Base-by-base conservation (phyloP, 2,888 invertebrate genomes). In the Lithophane leautieri region DNA sequence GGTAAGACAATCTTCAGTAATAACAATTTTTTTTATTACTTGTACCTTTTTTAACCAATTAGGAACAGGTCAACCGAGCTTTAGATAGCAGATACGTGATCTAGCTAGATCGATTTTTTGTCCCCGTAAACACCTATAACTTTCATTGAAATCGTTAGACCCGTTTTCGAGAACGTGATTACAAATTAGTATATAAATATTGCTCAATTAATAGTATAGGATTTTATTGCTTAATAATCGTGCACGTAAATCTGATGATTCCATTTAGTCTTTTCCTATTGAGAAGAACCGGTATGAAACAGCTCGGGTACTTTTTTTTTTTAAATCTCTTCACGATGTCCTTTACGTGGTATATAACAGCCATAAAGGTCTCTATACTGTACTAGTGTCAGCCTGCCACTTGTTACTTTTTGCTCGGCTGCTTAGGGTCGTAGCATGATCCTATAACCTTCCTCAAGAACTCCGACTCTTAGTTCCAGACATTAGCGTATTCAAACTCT, bases 1-100 rank as follows among this genome's bases (percentile, higher is more conserved):
- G 96, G 96, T 96, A 91, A 95, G 86, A 54, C 47, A 44, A 72
- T 60, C n/a, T 70, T 52, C 44, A 70, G 50, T 70, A 76, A 9
- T 50, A 50, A 52, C 8, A 1, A 34, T 2, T 34, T 60, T 11
- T 11, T 76, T 50, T 60, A n/a, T 22, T 25, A 58, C 34, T 28
- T 28, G 1, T n/a, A 63, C 16, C 16, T 22, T 28, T 34, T 71
- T 52, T 34, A 14, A 0, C 22, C 42, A 25, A 40, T 11, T 14
- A 7, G 34, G 2, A 28, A 28, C 34, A 34, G 34, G 2, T 34
- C 34, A 34, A 28, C 28, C 28, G n/a, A n/a, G n/a, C n/a, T n/a
- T n/a, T n/a, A n/a, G n/a, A n/a, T n/a, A n/a, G n/a, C 34, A 34
- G 34, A 6, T 34, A 6, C 6, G 34, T 6, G 34, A 34, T 0